Evolutionary conservation across 1,140 invertebrate species (phyloP).

Genomic region (Papilio glaucus): DNA sequence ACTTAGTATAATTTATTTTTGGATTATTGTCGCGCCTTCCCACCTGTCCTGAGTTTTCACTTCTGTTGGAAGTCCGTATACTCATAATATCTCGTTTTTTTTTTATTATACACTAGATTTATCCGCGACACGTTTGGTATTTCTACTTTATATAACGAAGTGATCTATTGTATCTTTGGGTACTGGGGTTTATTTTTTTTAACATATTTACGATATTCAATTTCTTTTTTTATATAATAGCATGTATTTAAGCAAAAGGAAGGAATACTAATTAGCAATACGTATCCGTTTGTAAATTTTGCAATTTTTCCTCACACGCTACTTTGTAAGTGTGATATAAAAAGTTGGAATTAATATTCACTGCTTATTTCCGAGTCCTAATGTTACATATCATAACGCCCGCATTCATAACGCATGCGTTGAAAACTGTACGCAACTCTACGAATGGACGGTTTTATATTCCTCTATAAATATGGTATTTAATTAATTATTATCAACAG

Average conservation of each 20-base stretch:
- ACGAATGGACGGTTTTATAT: not conserved
- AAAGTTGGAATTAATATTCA: slow-evolving; percentile 3
- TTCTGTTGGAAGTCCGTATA: too few relatives aligned
- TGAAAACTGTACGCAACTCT: not conserved
- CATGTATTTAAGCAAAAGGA: not conserved
- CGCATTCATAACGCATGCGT: not conserved
- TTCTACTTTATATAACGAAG: too few relatives aligned
- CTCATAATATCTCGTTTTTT: too few relatives aligned
- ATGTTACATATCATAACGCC: not conserved
- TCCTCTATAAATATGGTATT: not conserved
- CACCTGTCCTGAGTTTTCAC: too few relatives aligned
- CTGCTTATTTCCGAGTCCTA: slow-evolving; percentile 12
- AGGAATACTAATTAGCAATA: not conserved
- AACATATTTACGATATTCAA: too few relatives aligned
- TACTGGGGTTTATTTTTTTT: too few relatives aligned
- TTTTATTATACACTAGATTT: too few relatives aligned
- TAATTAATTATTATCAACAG: slow-evolving; percentile 70
- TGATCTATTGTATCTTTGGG: too few relatives aligned
- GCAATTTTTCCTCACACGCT: not conserved
- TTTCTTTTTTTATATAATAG: too few relatives aligned
- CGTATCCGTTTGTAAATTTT: not conserved
- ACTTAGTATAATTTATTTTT: too few relatives aligned
- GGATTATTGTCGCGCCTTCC: too few relatives aligned
- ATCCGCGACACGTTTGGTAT: too few relatives aligned
- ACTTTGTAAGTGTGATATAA: not conserved